Conservation (phyloP, 2,113 vertebrate genomes). For the Nycticorax nycticorax region DNA sequence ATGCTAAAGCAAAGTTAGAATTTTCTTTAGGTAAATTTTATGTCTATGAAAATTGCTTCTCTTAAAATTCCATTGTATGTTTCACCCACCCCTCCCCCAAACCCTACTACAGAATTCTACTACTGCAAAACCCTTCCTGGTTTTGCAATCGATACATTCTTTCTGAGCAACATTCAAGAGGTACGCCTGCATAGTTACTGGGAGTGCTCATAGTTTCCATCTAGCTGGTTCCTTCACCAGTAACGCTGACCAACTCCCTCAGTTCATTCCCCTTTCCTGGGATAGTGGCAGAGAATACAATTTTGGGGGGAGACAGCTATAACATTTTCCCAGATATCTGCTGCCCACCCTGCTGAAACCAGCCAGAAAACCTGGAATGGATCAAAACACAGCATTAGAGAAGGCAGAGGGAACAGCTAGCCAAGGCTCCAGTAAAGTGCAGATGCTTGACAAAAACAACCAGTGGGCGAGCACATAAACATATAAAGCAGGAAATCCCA, state of each 20-base stretch:
- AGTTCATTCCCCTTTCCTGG: background rate
- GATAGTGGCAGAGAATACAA: background rate
- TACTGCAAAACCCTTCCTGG: background rate
- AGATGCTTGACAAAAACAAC: conserved; percentile 14
- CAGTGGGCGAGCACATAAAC: background rate
- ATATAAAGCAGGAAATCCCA: conserved; percentile 54
- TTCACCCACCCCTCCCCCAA: background rate
- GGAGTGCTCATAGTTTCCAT: background rate
- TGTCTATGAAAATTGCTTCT: background rate
- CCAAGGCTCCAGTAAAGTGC: background rate
- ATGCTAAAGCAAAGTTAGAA: background rate
- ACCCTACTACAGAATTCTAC: background rate
- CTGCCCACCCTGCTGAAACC: background rate
- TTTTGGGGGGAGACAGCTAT: background rate
- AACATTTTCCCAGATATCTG: background rate
- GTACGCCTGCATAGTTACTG: background rate
- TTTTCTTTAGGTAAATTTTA: background rate
- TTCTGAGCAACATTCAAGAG: background rate
- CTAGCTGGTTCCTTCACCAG: background rate
- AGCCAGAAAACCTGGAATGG: background rate
- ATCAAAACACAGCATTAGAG: background rate
- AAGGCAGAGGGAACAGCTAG: background rate
- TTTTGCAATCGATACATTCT: background rate
- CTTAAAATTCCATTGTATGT: background rate
- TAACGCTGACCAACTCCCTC: background rate